phyloP scores from a whole-genome alignment of 2,888 invertebrate species.

The Nebria brevicollis region DNA sequence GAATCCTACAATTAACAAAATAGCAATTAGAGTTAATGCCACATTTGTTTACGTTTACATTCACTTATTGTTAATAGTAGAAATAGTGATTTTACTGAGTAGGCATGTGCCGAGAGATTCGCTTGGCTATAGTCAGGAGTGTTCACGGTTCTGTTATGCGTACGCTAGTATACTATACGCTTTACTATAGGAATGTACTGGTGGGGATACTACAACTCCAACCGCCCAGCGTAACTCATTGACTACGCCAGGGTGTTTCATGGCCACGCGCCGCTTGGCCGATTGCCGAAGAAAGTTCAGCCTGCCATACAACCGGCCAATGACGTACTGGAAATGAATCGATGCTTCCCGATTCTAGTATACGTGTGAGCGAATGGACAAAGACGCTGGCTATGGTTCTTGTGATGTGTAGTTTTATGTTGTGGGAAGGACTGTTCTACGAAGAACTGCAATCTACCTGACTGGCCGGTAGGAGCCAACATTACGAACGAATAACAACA shows the following conservation, averaged over 20 bases:
- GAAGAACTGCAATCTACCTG: neutral
- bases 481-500: neutral
- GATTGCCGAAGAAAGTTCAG: conserved; percentile 60
- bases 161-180: conserved; percentile 49
- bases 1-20: neutral
- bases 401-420: conserved; percentile 4
- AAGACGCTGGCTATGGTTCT: conserved; percentile 4
- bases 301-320: conserved; percentile 56
- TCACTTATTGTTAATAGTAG: neutral
- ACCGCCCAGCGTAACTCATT: conserved; percentile 52
- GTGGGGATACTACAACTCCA: conserved; percentile 60
- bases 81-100: neutral
- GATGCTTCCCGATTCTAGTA: neutral
- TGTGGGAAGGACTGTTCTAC: neutral
- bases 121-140: neutral
- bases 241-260: conserved; percentile 49
- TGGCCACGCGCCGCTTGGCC: conserved; percentile 51
- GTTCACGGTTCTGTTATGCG: neutral
- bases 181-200: conserved; percentile 58
- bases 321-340: conserved; percentile 57
- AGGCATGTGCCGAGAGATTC: neutral
- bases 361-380: neutral
- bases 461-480: neutral
- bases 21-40: neutral
- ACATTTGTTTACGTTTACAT: neutral